phyloP scores from a whole-genome alignment of 2,113 vertebrate species.

The Callithrix jacchus region DNA sequence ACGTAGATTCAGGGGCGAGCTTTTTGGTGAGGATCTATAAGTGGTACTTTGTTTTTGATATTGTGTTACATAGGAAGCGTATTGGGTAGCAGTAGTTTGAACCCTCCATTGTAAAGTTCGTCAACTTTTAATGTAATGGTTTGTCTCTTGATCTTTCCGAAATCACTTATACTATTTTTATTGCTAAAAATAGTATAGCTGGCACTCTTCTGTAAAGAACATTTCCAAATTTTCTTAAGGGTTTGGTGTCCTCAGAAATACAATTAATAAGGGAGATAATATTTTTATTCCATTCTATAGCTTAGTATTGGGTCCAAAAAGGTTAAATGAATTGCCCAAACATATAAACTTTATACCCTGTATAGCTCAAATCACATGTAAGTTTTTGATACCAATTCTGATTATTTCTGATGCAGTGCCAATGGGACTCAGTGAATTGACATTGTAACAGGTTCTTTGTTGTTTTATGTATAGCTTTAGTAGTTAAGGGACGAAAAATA shows the following conservation, averaged over 20 bases:
- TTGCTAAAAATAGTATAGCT: not conserved
- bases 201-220: slow-evolving; percentile 27
- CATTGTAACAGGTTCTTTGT: not conserved
- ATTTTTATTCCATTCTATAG: not conserved
- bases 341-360: not conserved
- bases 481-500: not conserved
- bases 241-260: not conserved
- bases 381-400: not conserved
- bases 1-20: not conserved
- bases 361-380: not conserved
- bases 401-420: not conserved
- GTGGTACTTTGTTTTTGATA: not conserved
- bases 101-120: not conserved
- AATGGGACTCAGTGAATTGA: not conserved
- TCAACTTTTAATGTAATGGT: not conserved
- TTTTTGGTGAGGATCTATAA: not conserved
- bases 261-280: not conserved
- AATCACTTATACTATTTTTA: not conserved
- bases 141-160: not conserved
- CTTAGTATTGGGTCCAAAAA: not conserved
- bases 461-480: not conserved
- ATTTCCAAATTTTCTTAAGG: not conserved
- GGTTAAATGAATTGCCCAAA: not conserved
- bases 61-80: not conserved
- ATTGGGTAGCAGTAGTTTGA: not conserved